phyloP scores from a whole-genome alignment of 2,797 vertebrate genomes.

The Distichodus sexfasciatus region DNA sequence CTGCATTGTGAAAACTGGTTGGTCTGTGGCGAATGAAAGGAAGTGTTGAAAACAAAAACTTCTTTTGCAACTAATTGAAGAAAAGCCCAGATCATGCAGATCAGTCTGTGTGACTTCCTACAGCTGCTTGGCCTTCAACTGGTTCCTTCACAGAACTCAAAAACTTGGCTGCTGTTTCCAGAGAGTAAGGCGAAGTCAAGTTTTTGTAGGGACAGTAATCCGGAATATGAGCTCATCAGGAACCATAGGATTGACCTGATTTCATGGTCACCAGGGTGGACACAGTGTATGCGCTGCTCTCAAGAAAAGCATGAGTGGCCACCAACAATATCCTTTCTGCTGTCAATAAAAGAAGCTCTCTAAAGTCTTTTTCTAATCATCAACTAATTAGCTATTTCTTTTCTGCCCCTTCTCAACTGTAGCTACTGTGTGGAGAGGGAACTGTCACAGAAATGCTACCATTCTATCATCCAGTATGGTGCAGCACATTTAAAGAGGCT shows the following conservation, averaged over 20 bases:
- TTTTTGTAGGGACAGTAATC: slow-evolving; percentile 22
- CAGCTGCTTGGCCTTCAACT: slow-evolving; percentile 1
- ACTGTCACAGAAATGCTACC: no score
- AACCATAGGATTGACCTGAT: background rate
- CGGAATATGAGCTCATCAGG: slow-evolving; percentile 3
- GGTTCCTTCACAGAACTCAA: background rate
- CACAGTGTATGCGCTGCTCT: slow-evolving; percentile 7
- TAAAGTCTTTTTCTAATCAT: no score
- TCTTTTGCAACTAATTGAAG: background rate
- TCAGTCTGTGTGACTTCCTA: background rate
- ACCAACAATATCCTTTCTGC: background rate
- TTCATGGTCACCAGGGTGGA: slow-evolving; percentile 1
- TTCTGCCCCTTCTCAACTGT: no score
- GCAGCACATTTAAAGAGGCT: no score
- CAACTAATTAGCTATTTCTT: no score
- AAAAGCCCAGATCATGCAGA: background rate
- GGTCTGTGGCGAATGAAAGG: background rate
- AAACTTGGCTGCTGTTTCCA: background rate
- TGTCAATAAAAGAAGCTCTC: background rate
- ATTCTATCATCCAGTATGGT: no score
- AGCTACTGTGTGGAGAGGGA: no score
- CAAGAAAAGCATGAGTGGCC: background rate
- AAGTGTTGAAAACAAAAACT: no score
- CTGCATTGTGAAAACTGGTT: no score
- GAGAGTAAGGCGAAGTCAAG: background rate